Evolutionary conservation across 2,888 invertebrate genomes (phyloP), one percentile per base, ranked within the genome.

Genomic region (Spicauda simplicius): DNA sequence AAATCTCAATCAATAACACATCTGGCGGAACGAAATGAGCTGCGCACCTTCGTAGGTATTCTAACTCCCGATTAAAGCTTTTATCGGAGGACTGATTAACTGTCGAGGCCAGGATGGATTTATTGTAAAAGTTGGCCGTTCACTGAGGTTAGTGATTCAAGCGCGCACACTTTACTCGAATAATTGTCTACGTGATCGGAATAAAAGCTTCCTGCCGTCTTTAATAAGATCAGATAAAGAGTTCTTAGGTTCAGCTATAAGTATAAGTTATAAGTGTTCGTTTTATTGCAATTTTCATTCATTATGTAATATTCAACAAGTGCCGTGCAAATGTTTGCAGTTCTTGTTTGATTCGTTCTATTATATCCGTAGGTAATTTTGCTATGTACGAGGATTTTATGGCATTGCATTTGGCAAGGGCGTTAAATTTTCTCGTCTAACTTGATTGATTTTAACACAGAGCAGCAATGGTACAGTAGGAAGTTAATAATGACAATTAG

Each of bases 171-270:
- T 91, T 90, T 87, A 90, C 87, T 87, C 88, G 91, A 90, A 93
- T 92, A 92, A 93, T 93, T 93, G 92, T 91, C 90, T 91, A 93
- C 92, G 92, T 93, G 92, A 88, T 89, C 86, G 86, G 91, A 92
- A 92, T 92, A 68, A 81, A 80, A 79, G 84, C 83, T 84, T 86
- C 83, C 81, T 79, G 79, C 80, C 82, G 83, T 80, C 80, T 88
- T 90, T 90, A 91, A 90, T 92, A 91, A 90, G 86, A 88, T 88
- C 86, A 84, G 89, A 91, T 91, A 90, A 86, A 76, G 76, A 74
- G 69, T 72, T 76, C 66, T 68, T 69, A 71, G 71, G 71, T 73
- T 65, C 37, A 52, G 57, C 18, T 65, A 54, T 65, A 37, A 8
- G 37, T 37, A 48, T 57, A 57, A 12, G n/a, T 37, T 48, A 12